phyloP scores from a whole-genome alignment of 2,113 vertebrate species.

The Paraplagusia blochii region DNA sequence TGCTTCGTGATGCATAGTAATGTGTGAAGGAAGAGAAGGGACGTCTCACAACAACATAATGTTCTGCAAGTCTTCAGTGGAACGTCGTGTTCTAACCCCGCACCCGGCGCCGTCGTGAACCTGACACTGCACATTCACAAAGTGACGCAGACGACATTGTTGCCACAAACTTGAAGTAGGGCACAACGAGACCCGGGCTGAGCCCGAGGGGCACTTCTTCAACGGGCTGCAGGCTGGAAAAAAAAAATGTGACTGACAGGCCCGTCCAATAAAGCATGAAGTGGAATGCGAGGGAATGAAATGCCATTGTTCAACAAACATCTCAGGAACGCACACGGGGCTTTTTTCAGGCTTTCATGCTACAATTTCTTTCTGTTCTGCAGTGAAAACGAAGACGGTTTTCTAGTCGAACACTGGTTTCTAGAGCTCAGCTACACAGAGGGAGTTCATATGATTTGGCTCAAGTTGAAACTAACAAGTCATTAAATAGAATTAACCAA shows the following conservation, averaged over 20 bases:
- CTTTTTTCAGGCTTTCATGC: constrained; percentile 39
- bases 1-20: constrained; percentile 37
- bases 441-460: no score
- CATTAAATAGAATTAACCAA: no score
- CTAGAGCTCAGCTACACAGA: neutral
- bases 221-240: constrained; percentile 13
- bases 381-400: neutral
- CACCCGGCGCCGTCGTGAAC: constrained; percentile 37
- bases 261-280: constrained; percentile 52
- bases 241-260: constrained; percentile 39
- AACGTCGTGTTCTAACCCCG: neutral
- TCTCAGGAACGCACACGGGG: constrained; percentile 55
- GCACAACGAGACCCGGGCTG: constrained; percentile 34
- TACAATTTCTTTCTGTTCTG: constrained; percentile 30
- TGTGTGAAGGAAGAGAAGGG: constrained; percentile 1
- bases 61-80: constrained; percentile 2
- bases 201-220: constrained; percentile 17
- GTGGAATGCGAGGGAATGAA: constrained; percentile 56
- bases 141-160: constrained; percentile 26
- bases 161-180: constrained; percentile 32
- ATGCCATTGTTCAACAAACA: constrained; percentile 61
- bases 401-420: constrained; percentile 21
- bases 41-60: neutral
- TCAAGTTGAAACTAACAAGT: no score
- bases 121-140: constrained; percentile 30